Evolutionary conservation across 1,140 invertebrate genomes (phyloP), one percentile per base, ranked within the genome.

Genomic region (Papilio machaon): DNA sequence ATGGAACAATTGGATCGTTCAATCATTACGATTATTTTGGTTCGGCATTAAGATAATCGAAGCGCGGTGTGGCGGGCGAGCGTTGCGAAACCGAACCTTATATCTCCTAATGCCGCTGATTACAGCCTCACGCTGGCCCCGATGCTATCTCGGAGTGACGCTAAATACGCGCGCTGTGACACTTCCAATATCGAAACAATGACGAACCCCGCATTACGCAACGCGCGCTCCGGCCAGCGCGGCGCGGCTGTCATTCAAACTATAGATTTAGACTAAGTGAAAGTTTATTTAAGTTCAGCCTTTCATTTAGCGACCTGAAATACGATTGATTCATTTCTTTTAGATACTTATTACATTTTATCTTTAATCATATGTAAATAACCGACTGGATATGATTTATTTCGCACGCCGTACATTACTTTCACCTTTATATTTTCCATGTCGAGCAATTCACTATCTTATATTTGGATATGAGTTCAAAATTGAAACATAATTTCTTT

Each of bases 131-230:
- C 88, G 89, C 86, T 85, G 83, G 84, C 86, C 83, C 85, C 87
- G 93, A 94, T 94, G 90, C 83, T 93, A 94, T 94, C 93, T 82
- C 89, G 83, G 91, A 94, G 90, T 94, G 93, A 94, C 93, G 91
- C 89, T 94, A 94, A 94, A 94, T 94, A 92, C 91, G 89, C 90
- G 83, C 90, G 78, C 87, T 85, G 88, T 91, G 91, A 94, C 92
- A 94, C 87, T 87, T 89, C 86, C 89, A 91, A 92, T 94, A 94
- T 91, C 91, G 89, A 92, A 86, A 93, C 93, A 94, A 94, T 94
- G 92, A 94, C 90, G 90, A 89, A 89, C 88, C 82, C 83, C 81
- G 80, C 80, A 82, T 94, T 93, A 84, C 89, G 90, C 88, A 92
- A 93, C 84, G 86, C 87, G 86, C 89, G 91, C 92, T 91, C 85